Evolutionary conservation across 2,797 vertebrate genomes (phyloP).

Genomic region (Sardinella longiceps): DNA sequence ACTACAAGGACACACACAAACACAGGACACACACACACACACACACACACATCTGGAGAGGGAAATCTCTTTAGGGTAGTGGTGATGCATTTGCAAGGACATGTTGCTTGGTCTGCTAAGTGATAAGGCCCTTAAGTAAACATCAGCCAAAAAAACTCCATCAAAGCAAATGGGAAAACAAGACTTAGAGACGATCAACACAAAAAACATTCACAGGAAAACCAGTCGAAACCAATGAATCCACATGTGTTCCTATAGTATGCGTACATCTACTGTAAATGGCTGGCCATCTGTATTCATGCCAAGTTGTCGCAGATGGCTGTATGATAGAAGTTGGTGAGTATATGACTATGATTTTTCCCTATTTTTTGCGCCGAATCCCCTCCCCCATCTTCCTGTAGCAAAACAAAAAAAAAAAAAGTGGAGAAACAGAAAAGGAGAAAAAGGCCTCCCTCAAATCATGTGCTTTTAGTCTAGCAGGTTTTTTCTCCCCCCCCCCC

Average conservation of each 20-base stretch:
- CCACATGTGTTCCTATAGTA: neutral
- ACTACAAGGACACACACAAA: neutral
- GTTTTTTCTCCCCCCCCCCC: conserved; percentile 32
- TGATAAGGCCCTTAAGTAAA: neutral
- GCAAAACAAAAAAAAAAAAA: conserved; percentile 34
- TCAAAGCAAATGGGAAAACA: neutral
- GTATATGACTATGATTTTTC: too few relatives aligned
- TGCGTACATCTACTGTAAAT: neutral
- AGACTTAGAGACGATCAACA: neutral
- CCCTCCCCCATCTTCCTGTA: neutral
- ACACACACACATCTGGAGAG: conserved; percentile 29
- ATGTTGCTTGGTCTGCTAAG: neutral
- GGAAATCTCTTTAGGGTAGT: neutral
- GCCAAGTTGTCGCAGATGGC: neutral
- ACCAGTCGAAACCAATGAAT: neutral
- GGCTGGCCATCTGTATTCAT: neutral
- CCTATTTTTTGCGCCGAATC: neutral
- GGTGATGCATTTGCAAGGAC: neutral
- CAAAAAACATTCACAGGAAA: neutral
- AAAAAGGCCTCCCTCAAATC: conserved; percentile 57
- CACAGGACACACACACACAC: conserved; percentile 22
- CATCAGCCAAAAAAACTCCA: neutral
- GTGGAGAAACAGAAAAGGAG: conserved; percentile 49
- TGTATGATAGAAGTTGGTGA: too few relatives aligned
- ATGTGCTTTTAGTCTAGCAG: conserved; percentile 55